These are phyloP conservation scores for Chorisops tibialis DNA, from an alignment of 2,888 invertebrate genomes.

Conservation along the genomic window DNA sequence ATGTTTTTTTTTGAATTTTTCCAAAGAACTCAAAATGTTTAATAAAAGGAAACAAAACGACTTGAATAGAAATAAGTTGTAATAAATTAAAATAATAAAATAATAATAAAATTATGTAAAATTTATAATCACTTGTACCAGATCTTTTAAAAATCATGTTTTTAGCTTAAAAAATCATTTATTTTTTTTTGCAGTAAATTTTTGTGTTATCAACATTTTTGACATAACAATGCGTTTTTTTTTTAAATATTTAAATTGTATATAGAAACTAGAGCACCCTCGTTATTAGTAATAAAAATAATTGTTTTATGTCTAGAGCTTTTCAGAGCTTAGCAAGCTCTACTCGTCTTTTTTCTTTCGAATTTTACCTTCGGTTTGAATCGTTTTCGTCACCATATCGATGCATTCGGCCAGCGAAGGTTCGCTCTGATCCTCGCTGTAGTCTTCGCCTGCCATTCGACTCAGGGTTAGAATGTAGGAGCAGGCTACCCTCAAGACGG, in stretches of 20 bases:
- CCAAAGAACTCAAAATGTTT: no score
- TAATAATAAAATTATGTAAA: background rate
- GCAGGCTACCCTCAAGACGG: constrained; percentile 88
- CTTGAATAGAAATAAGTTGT: constrained; percentile 7
- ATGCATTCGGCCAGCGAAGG: constrained; percentile 73
- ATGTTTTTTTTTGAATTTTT: no score
- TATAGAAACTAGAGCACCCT: constrained; percentile 17
- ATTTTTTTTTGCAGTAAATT: no score
- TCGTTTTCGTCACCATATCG: constrained; percentile 83
- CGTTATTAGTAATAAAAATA: constrained; percentile 6
- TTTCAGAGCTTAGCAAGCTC: constrained; percentile 22
- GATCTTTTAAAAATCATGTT: constrained; percentile 19
- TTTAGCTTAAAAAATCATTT: background rate
- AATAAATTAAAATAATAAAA: constrained; percentile 29
- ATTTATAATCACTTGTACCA: constrained; percentile 24
- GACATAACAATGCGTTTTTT: background rate
- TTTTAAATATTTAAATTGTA: background rate
- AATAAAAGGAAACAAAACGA: constrained; percentile 13
- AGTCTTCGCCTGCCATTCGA: constrained; percentile 68
- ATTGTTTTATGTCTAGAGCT: background rate
- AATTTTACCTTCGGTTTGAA: constrained; percentile 87
- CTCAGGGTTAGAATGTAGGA: constrained; percentile 88
- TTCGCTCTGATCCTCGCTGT: constrained; percentile 58
- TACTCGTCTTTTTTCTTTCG: constrained; percentile 79
- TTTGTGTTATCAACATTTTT: background rate